These are phyloP conservation scores for Borostomias antarcticus DNA, from an alignment of 2,797 vertebrate genomes.

Conservation along the genomic window DNA sequence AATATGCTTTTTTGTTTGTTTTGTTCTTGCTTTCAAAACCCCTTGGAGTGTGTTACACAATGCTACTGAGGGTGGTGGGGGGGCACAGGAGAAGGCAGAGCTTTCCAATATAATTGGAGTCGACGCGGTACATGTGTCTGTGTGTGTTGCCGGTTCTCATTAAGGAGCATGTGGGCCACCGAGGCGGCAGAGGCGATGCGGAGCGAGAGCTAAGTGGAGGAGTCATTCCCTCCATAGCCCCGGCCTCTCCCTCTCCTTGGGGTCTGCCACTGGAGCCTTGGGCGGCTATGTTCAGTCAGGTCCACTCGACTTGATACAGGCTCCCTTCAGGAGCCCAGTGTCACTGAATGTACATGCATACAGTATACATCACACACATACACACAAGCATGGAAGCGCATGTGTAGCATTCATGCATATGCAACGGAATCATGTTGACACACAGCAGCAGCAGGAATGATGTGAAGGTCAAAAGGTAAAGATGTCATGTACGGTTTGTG, in stretches of 20 bases:
- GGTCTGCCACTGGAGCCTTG: constrained; percentile 45
- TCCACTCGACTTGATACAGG: constrained; percentile 55
- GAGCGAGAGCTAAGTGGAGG: constrained; percentile 56
- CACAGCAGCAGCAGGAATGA: too few relatives aligned
- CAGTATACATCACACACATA: background rate
- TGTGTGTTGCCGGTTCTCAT: constrained; percentile 69
- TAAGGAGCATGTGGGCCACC: constrained; percentile 60
- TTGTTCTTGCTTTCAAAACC: constrained; percentile 5
- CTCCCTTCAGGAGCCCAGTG: constrained; percentile 44
- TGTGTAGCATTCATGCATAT: too few relatives aligned
- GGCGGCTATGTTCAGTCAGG: constrained; percentile 61
- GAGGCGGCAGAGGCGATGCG: constrained; percentile 56
- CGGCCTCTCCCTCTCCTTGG: constrained; percentile 21
- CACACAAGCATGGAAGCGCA: background rate
- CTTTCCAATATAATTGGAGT: constrained; percentile 66
- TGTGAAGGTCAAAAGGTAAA: too few relatives aligned
- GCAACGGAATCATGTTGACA: too few relatives aligned
- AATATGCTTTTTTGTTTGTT: background rate
- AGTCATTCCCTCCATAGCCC: constrained; percentile 29
- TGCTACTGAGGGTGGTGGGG: constrained; percentile 46
- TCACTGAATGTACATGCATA: constrained; percentile 32
- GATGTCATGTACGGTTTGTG: too few relatives aligned
- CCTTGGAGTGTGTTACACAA: constrained; percentile 45
- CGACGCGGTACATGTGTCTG: constrained; percentile 74
- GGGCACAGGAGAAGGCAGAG: constrained; percentile 28